Conservation (phyloP, 2,888 invertebrate species). For the Campoplex capitator region DNA sequence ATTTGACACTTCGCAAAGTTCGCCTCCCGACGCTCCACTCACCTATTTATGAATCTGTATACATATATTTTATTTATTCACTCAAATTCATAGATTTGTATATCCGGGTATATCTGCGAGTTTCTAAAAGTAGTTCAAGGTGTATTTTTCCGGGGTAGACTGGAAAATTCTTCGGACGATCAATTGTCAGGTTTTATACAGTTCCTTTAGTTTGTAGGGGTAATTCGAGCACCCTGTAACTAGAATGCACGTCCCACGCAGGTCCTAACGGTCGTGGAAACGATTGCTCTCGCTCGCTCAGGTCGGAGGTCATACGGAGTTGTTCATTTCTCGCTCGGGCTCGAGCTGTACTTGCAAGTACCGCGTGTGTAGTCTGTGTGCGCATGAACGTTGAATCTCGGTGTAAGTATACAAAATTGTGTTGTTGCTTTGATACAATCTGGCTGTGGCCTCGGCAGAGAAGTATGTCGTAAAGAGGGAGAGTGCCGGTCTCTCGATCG, state of each 20-base stretch:
- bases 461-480: conserved; percentile 28
- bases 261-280: conserved; percentile 58
- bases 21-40: background rate
- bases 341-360: conserved; percentile 11
- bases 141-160: background rate
- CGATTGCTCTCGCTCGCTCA: conserved; percentile 40
- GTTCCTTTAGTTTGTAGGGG: conserved; percentile 11
- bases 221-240: conserved; percentile 38
- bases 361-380: background rate
- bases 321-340: conserved; percentile 23
- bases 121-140: background rate
- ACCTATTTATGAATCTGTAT: background rate
- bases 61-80: background rate
- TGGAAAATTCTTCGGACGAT: conserved; percentile 25
- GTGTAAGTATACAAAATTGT: conserved; percentile 7
- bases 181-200: conserved; percentile 26
- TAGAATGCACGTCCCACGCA: conserved; percentile 61
- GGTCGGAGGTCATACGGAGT: conserved; percentile 42
- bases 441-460: background rate
- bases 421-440: conserved; percentile 23
- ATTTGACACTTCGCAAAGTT: conserved; percentile 51
- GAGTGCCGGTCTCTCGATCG: conserved; percentile 29
- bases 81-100: no score
- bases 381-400: background rate
- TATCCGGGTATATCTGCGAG: background rate